These are phyloP conservation scores for Piezodorus guildinii DNA, from an alignment of 1,140 invertebrate genomes.

Conservation along the genomic window DNA sequence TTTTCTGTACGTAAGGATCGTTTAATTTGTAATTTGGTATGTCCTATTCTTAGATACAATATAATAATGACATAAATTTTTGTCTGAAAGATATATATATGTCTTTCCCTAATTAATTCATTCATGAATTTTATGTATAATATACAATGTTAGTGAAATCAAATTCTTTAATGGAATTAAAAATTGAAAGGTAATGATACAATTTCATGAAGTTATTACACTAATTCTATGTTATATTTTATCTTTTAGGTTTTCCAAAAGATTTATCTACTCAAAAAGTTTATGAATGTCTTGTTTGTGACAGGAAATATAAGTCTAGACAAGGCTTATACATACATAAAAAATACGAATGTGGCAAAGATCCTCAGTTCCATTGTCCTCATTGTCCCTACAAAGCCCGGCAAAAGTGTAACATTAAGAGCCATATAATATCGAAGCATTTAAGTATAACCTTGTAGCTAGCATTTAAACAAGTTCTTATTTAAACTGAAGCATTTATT, in stretches of 20 bases:
- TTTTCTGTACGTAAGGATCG: too few relatives aligned
- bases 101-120: too few relatives aligned
- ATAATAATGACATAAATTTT: too few relatives aligned
- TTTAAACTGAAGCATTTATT: background rate
- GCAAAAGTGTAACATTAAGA: conserved; percentile 6
- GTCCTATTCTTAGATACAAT: too few relatives aligned
- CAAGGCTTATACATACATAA: conserved; percentile 31
- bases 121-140: too few relatives aligned
- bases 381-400: conserved; percentile 4
- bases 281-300: conserved; percentile 11
- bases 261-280: background rate
- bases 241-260: background rate
- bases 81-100: too few relatives aligned
- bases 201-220: too few relatives aligned
- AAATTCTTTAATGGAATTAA: too few relatives aligned
- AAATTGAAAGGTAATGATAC: too few relatives aligned
- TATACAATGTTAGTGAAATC: too few relatives aligned
- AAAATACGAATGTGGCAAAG: conserved; percentile 8
- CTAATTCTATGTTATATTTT: too few relatives aligned
- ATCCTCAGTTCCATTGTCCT: conserved; percentile 2
- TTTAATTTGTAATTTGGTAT: too few relatives aligned
- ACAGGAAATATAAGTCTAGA: conserved; percentile 2
- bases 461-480: background rate
- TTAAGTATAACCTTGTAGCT: background rate
- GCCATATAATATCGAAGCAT: conserved; percentile 5